phyloP scores from a whole-genome alignment of 2,888 invertebrate genomes.

The Amiota communis region DNA sequence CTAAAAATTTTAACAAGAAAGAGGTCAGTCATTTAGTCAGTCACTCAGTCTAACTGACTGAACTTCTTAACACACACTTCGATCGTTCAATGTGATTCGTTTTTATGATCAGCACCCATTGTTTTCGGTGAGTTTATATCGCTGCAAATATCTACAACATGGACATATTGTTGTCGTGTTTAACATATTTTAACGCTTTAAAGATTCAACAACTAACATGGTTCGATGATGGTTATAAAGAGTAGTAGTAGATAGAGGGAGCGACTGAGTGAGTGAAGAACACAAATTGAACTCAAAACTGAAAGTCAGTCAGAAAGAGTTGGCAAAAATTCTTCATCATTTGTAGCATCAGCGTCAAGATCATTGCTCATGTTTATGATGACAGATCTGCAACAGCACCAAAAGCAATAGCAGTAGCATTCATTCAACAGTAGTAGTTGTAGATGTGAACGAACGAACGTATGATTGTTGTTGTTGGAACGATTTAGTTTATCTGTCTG shows the following conservation, averaged over 20 bases:
- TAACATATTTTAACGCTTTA: conserved; percentile 63
- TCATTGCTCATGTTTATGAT: conserved; percentile 72
- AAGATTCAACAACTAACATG: not conserved
- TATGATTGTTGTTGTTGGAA: not conserved
- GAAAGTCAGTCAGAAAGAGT: not conserved
- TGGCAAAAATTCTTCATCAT: conserved; percentile 68
- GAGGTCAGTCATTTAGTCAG: not conserved
- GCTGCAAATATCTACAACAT: conserved; percentile 46
- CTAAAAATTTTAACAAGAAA: conserved; percentile 17
- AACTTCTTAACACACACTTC: not conserved
- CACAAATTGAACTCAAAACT: conserved; percentile 47
- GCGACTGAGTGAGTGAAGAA: conserved; percentile 3
- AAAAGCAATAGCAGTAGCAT: conserved; percentile 24
- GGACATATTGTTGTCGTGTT: conserved; percentile 69
- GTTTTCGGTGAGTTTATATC: conserved; percentile 31
- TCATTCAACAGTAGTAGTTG: conserved; percentile 33
- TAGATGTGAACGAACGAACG: conserved; percentile 28
- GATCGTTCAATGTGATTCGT: not conserved
- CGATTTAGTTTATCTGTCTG: conserved; percentile 3
- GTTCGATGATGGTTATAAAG: conserved; percentile 18
- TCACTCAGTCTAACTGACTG: not conserved
- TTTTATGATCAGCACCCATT: conserved; percentile 7
- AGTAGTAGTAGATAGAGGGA: not conserved
- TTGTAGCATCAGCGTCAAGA: conserved; percentile 72
- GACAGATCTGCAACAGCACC: conserved; percentile 55